Evolutionary conservation across 2,888 invertebrate genomes (phyloP).

Genomic region (Rhamphomyia laevipes): DNA sequence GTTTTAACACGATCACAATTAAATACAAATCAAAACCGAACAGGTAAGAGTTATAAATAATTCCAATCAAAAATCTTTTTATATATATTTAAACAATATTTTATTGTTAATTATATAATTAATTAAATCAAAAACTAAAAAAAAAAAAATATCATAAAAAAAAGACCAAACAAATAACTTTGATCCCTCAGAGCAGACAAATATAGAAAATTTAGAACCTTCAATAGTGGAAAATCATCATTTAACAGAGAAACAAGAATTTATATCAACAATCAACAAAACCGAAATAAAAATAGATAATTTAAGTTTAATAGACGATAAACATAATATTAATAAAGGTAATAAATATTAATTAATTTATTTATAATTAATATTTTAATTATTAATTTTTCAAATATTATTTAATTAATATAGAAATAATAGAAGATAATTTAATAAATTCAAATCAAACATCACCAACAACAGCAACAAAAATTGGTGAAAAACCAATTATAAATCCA

Average conservation of each 20-base stretch:
- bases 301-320: background rate
- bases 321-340: background rate
- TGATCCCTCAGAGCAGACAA: background rate
- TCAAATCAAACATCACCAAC: constrained; percentile 23
- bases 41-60: constrained; percentile 11
- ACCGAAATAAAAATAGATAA: background rate
- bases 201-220: constrained; percentile 1
- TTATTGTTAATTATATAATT: no score
- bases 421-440: constrained; percentile 23
- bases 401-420: background rate
- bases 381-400: no score
- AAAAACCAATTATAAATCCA: constrained; percentile 27
- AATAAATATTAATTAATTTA: background rate
- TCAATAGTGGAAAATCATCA: background rate
- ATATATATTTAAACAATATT: no score
- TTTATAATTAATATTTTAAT: background rate
- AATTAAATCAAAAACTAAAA: no score
- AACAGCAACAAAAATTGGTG: constrained; percentile 17
- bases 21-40: constrained; percentile 23
- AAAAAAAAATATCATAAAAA: background rate
- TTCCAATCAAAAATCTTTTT: background rate
- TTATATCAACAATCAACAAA: background rate
- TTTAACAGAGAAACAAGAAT: background rate
- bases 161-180: background rate
- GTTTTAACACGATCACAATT: constrained; percentile 44